Evolutionary conservation across 2,797 vertebrate genomes (phyloP).

Genomic region (Cuniculus paca): DNA sequence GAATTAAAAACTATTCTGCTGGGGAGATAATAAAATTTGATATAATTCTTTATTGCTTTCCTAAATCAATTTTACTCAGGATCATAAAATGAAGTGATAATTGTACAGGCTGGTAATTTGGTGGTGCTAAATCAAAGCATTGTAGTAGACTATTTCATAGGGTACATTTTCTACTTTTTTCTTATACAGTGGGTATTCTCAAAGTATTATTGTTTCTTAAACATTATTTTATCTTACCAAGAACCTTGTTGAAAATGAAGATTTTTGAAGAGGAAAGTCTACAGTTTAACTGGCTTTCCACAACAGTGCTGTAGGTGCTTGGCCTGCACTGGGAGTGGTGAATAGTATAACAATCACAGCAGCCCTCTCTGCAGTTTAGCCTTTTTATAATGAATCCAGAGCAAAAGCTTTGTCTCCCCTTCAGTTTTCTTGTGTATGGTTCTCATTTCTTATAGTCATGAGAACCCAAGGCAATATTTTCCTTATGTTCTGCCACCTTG

Average conservation of each 20-base stretch:
- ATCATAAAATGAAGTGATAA: background rate
- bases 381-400: background rate
- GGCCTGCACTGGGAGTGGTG: background rate
- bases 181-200: background rate
- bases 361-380: background rate
- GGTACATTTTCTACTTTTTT: background rate
- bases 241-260: background rate
- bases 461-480: too few species aligned
- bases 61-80: background rate
- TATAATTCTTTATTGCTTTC: background rate
- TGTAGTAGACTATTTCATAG: background rate
- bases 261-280: background rate
- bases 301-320: background rate
- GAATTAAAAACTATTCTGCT: background rate
- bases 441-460: too few species aligned
- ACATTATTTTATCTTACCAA: background rate
- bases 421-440: background rate
- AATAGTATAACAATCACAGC: background rate
- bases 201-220: background rate
- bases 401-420: background rate
- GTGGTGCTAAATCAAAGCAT: background rate
- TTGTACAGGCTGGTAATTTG: background rate
- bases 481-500: background rate
- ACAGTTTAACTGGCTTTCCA: background rate
- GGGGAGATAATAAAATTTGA: background rate